Evolutionary conservation across 2,888 invertebrate genomes (phyloP), one percentile per base, ranked within the genome.

Genomic region (Rambutsinella grinnellia): DNA sequence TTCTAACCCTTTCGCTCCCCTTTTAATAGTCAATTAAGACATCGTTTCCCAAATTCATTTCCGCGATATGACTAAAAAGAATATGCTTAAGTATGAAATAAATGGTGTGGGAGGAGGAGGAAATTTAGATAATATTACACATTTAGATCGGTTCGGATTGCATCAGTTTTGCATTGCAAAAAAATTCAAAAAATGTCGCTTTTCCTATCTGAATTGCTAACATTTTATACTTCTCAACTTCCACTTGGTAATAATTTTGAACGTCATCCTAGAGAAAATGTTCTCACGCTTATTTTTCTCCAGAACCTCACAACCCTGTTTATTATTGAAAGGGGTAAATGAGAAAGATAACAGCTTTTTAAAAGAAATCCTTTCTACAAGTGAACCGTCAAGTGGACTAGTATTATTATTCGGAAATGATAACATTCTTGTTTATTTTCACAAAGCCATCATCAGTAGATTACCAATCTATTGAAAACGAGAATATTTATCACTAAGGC

Each of bases 251-350:
- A 36, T 27, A 63, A 66, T 67, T n/a, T n/a, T n/a, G n/a, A n/a
- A n/a, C n/a, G n/a, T n/a, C n/a, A n/a, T n/a, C n/a, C n/a, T n/a
- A n/a, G n/a, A n/a, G n/a, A n/a, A n/a, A 67, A 68, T 58, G 51
- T 68, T 68, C 68, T 68, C 68, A 68, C 68, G 68, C 26, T 68
- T 68, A 60, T 68, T 68, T 60, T 68, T 60, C 58, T 36, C 6
- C 36, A 36, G 6, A 13, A 8, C 36, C 36, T 36, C 36, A 36
- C 5, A 8, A 36, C n/a, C n/a, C n/a, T n/a, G 36, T 36, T 36
- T 36, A 36, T 36, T 36, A 36, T 36, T 36, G 36, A 36, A 36
- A 36, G 36, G 36, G 13, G 36, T 13, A 36, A 36, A 36, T 36
- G 36, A n/a, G n/a, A 13, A 36, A 36, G 6, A 36, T 36, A 8